Evolutionary conservation across 30 jellyfish, hydroid and myxozoan species (phyloP).

Genomic region (Morbakka virulenta): DNA sequence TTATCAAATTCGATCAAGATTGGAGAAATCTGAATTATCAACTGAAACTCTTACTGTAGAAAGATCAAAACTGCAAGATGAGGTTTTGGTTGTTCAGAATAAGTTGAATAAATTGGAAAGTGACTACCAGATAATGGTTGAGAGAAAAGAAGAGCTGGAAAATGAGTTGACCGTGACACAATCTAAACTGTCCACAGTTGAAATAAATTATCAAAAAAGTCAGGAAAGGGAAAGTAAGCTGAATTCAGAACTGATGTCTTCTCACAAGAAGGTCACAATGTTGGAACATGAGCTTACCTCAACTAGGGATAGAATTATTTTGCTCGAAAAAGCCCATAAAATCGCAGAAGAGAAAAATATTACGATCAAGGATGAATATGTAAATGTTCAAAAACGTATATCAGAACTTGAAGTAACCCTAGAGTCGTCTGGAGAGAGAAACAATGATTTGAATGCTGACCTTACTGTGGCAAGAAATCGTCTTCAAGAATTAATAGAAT

Average conservation of each 20-base stretch:
- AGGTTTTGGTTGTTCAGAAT: constrained; percentile 68
- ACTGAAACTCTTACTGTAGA: constrained; percentile 67
- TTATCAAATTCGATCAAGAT: constrained; percentile 46
- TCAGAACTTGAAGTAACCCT: constrained; percentile 88
- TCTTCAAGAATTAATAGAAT: constrained; percentile 80
- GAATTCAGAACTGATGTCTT: constrained; percentile 76
- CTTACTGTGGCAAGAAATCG: constrained; percentile 60
- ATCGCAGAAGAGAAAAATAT: constrained; percentile 61
- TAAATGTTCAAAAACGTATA: constrained; percentile 75
- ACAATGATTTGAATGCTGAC: constrained; percentile 67
- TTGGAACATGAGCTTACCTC: constrained; percentile 87
- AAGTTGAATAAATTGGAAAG: constrained; percentile 83
- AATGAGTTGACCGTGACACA: constrained; percentile 72
- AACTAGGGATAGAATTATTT: constrained; percentile 77
- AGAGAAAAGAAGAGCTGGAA: constrained; percentile 80
- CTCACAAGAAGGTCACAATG: constrained; percentile 83
- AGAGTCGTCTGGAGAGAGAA: constrained; percentile 79
- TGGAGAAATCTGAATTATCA: constrained; percentile 77
- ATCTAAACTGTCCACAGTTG: constrained; percentile 69
- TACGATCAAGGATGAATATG: constrained; percentile 54
- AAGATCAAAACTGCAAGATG: constrained; percentile 73
- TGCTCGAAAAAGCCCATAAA: constrained; percentile 71
- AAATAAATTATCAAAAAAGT: constrained; percentile 76
- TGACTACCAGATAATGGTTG: constrained; percentile 68
- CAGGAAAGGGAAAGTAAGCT: constrained; percentile 82